Evolutionary conservation across 2,888 invertebrate species (phyloP), one percentile per base, ranked within the genome.

Genomic region (Hipparchia sbordonii): DNA sequence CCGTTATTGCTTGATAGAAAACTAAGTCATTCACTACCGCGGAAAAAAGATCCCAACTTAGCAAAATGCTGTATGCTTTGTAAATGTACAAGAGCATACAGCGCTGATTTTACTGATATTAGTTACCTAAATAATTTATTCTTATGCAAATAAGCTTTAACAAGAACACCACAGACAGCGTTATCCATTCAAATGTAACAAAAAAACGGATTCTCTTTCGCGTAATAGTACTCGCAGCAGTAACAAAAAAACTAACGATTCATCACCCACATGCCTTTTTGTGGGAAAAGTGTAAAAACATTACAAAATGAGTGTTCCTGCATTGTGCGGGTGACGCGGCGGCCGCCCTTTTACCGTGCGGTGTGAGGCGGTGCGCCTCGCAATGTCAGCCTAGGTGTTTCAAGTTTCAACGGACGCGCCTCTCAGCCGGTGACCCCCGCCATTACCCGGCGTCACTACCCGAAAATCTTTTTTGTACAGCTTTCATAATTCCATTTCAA

Each of bases 241-340:
- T 5, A 72, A 71, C 66, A 69, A 72, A 72, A 76, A 77, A 77
- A 75, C 76, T 79, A 79, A 78, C 79, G 78, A 80, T 76, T 79
- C 78, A 79, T 79, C 81, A 77, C 76, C 79, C 78, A 76, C 77
- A 77, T 75, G 79, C 77, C 77, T 77, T 78, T 79, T 78, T 78
- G 76, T 76, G 75, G 75, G 72, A 74, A 79, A 79, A 70, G 72
- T 76, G 73, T 76, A 79, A 77, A 81, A 81, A 79, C 79, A 79
- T 80, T 79, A 81, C 78, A 79, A 76, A 79, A 80, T 79, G 82
- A 79, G 79, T 79, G 77, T 78, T 71, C 77, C 77, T 74, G 73
- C 79, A 80, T 81, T 82, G 82, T 82, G 76, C 70, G 70, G 71
- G n/a, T 5, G 39, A 39, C 39, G 39, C 39, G 39, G 5, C 72